phyloP scores from a whole-genome alignment of 1,140 invertebrate genomes.

The Orius insidiosus region DNA sequence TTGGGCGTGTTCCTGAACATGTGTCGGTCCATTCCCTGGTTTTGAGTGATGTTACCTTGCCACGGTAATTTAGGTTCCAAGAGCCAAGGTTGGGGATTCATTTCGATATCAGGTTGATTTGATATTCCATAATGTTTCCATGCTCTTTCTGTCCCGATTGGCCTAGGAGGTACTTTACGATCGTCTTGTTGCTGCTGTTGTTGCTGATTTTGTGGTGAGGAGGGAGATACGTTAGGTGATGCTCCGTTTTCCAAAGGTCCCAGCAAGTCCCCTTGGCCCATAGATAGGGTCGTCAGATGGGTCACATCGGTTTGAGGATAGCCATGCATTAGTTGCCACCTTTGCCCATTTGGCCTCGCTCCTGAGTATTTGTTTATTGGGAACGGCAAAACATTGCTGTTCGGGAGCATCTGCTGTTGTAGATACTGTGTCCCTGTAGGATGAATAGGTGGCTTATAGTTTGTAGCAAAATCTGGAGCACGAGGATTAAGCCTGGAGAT shows the following conservation, averaged over 20 bases:
- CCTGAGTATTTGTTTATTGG: conserved; percentile 20
- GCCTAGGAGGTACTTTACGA: conserved; percentile 19
- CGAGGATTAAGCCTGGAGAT: conserved; percentile 71
- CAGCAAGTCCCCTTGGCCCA: conserved; percentile 30
- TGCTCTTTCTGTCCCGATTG: conserved; percentile 17
- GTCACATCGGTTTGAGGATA: conserved; percentile 19
- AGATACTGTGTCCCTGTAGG: conserved; percentile 17
- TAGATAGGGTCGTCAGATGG: conserved; percentile 26
- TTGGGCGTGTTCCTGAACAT: conserved; percentile 9
- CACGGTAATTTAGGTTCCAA: conserved; percentile 7
- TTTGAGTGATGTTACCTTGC: neutral
- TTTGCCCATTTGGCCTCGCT: conserved; percentile 26
- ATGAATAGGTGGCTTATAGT: conserved; percentile 22
- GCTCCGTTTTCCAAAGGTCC: conserved; percentile 33
- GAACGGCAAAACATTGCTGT: conserved; percentile 18
- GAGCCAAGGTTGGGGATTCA: conserved; percentile 16
- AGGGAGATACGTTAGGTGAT: conserved; percentile 31
- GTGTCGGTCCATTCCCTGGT: neutral
- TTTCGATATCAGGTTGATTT: conserved; percentile 13
- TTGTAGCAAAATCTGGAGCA: conserved; percentile 62
- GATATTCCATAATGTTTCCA: conserved; percentile 21
- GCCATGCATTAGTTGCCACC: conserved; percentile 18
- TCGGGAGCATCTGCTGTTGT: conserved; percentile 18
- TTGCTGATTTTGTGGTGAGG: conserved; percentile 35
- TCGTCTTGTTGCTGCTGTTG: conserved; percentile 5